A percentile compares a stretch with the other conserved stretches of the same genome.
These are phyloP conservation scores for Corythaixoides concolor DNA, from an alignment of 2,113 vertebrate genomes.

Conservation along the genomic window DNA sequence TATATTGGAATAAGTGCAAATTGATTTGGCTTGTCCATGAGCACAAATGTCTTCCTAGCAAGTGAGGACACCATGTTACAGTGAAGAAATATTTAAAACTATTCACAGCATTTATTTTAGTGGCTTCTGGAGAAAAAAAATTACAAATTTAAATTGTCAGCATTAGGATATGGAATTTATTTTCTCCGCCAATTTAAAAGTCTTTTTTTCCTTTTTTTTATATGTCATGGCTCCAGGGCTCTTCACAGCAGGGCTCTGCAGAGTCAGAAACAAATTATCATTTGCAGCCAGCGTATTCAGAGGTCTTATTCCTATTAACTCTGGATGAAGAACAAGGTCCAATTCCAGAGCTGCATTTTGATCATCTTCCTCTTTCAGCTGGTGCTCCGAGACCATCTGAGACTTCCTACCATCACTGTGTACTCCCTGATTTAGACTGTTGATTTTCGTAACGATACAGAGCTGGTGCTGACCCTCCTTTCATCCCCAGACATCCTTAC, in stretches of 20 bases:
- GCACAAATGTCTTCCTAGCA: background rate
- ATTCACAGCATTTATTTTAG: background rate
- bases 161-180: constrained; percentile 25
- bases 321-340: background rate
- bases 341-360: background rate
- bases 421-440: background rate
- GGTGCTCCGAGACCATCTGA: background rate
- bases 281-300: background rate
- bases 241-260: constrained; percentile 16
- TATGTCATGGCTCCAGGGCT: background rate
- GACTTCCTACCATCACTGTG: background rate
- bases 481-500: background rate
- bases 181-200: constrained; percentile 22
- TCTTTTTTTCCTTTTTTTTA: background rate
- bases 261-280: background rate
- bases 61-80: background rate
- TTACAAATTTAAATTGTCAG: constrained; percentile 16
- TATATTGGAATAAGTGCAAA: background rate
- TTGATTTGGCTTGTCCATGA: background rate
- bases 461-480: background rate
- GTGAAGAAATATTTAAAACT: background rate
- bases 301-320: background rate
- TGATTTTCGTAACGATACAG: background rate
- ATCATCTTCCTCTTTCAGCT: background rate
- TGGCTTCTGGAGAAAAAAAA: background rate